Evolutionary conservation across 2,113 vertebrate genomes (phyloP).

Genomic region (Smithornis capensis): DNA sequence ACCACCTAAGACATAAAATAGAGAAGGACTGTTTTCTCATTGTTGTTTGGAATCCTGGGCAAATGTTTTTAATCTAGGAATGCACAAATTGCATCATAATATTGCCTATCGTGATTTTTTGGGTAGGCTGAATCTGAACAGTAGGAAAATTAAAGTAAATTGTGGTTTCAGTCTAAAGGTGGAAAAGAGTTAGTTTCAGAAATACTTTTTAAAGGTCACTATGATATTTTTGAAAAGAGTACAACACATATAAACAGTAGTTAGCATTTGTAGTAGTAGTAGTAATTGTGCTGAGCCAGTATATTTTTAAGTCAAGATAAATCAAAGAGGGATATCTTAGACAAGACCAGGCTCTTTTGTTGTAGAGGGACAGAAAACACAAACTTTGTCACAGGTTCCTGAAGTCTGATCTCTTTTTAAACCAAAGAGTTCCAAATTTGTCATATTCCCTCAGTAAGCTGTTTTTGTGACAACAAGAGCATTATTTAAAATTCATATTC

Average conservation of each 20-base stretch:
- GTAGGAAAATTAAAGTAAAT: not conserved
- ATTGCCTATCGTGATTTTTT: not conserved
- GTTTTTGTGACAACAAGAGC: not conserved
- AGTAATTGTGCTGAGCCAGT: not conserved
- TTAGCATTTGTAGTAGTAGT: not conserved
- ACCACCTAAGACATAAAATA: not conserved
- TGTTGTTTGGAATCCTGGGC: not conserved
- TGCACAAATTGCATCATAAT: not conserved
- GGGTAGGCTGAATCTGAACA: not conserved
- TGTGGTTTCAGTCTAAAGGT: not conserved
- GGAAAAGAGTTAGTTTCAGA: not conserved
- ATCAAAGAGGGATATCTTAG: too few relatives aligned
- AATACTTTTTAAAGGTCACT: not conserved
- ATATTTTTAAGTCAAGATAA: not conserved
- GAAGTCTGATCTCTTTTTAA: not conserved
- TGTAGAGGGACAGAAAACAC: not conserved
- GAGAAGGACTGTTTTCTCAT: not conserved
- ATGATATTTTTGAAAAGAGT: not conserved
- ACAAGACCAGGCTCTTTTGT: not conserved
- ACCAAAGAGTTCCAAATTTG: not conserved
- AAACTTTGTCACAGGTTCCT: not conserved
- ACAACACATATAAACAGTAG: not conserved
- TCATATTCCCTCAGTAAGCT: not conserved
- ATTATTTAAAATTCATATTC: not conserved
- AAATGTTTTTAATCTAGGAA: not conserved